A percentile compares a stretch with the other conserved stretches of the same genome.
These are phyloP conservation scores for Parauchenoglanis punctatus DNA, from an alignment of 2,797 vertebrate genomes.

Conservation along the genomic window DNA sequence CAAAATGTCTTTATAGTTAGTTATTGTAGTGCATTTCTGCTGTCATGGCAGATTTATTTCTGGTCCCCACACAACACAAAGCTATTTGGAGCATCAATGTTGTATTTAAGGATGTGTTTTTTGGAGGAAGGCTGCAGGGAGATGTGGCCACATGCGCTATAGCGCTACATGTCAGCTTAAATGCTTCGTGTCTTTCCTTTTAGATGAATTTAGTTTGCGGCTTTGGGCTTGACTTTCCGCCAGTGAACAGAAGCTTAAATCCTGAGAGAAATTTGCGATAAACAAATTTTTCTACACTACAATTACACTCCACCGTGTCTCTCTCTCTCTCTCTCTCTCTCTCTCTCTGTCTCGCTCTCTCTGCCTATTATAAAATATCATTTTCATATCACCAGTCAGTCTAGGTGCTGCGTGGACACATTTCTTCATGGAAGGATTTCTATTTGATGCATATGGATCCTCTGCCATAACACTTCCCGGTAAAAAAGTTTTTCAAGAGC, in stretches of 20 bases:
- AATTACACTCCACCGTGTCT: neutral
- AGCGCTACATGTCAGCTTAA: neutral
- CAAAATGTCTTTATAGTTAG: constrained; percentile 12
- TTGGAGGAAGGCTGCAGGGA: neutral
- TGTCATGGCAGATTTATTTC: constrained; percentile 26
- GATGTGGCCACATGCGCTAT: neutral
- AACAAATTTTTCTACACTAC: neutral
- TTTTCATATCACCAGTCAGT: neutral
- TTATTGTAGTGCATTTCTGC: constrained; percentile 28
- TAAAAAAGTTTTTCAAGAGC: neutral
- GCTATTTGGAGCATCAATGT: constrained; percentile 15
- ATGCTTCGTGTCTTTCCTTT: neutral
- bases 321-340: neutral
- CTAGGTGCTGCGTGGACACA: neutral
- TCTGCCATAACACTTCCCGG: neutral
- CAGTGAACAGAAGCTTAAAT: neutral
- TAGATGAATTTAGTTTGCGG: no score
- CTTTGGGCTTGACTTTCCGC: neutral
- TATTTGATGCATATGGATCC: neutral
- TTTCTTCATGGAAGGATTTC: neutral
- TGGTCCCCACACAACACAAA: constrained; percentile 7
- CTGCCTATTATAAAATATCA: neutral
- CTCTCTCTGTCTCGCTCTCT: neutral
- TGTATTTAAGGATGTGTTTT: constrained; percentile 4
- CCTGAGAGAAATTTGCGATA: neutral